Evolutionary conservation across 2,113 vertebrate species (phyloP).

Genomic region (Nestor notabilis): DNA sequence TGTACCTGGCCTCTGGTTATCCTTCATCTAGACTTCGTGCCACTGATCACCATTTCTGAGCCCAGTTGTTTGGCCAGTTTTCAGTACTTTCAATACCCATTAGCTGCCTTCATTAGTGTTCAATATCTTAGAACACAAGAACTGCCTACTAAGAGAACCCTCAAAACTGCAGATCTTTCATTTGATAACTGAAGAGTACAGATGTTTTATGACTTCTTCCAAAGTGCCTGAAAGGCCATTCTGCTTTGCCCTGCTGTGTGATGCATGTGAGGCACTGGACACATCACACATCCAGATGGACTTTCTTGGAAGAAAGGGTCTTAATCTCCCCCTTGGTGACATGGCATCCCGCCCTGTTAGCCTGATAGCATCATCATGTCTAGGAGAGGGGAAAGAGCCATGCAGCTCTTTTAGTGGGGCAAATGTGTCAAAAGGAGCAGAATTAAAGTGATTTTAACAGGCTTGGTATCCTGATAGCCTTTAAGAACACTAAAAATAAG

Average conservation of each 20-base stretch:
- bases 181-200: neutral
- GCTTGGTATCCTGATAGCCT: neutral
- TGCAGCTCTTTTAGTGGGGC: neutral
- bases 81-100: neutral
- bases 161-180: neutral
- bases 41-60: neutral
- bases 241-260: neutral
- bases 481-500: neutral
- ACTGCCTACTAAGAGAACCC: neutral
- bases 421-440: neutral
- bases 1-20: neutral
- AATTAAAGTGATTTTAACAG: neutral
- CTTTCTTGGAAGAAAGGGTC: neutral
- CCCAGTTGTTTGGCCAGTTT: neutral
- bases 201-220: neutral
- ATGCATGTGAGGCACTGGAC: neutral
- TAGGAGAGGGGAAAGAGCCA: neutral
- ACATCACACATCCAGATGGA: fast-evolving
- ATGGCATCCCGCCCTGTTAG: neutral
- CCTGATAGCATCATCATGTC: neutral
- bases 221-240: neutral
- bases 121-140: neutral
- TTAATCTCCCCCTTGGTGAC: neutral
- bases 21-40: neutral
- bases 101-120: neutral